Percentiles rank a stretch among this genome's conserved stretches.
phyloP scores from a whole-genome alignment of 2,797 vertebrate species.

The Clarias laeviceps region DNA sequence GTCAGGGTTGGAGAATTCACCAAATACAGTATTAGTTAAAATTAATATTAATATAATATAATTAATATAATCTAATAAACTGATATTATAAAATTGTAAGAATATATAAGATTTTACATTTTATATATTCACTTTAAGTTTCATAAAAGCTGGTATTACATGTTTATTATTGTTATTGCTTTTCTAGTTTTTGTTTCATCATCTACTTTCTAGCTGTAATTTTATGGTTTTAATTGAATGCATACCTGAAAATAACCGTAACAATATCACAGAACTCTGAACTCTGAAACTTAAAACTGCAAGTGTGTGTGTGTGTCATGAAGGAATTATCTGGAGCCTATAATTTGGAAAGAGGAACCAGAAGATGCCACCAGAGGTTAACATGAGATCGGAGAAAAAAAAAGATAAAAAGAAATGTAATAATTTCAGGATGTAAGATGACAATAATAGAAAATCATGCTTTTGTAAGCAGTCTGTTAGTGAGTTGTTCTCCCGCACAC shows the following conservation, averaged over 20 bases:
- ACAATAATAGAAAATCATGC: background rate
- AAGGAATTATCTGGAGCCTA: background rate
- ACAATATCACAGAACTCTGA: background rate
- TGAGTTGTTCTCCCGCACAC: background rate
- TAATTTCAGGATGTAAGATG: background rate
- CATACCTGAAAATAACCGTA: background rate
- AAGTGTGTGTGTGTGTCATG: background rate
- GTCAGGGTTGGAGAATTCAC: background rate
- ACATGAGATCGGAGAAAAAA: too few species aligned
- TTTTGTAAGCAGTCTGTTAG: background rate
- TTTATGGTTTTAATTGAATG: background rate
- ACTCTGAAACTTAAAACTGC: background rate
- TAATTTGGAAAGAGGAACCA: background rate
- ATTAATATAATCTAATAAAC: too few species aligned
- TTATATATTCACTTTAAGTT: background rate
- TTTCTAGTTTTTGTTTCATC: background rate
- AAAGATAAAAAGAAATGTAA: background rate
- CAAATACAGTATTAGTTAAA: too few species aligned
- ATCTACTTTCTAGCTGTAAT: background rate
- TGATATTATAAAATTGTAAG: too few species aligned
- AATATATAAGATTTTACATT: background rate
- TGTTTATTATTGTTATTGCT: background rate
- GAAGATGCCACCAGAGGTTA: background rate
- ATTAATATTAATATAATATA: too few species aligned
- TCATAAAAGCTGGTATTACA: background rate